These are phyloP conservation scores for Zelleria hepariella DNA, from an alignment of 2,888 invertebrate species.

Conservation along the genomic window DNA sequence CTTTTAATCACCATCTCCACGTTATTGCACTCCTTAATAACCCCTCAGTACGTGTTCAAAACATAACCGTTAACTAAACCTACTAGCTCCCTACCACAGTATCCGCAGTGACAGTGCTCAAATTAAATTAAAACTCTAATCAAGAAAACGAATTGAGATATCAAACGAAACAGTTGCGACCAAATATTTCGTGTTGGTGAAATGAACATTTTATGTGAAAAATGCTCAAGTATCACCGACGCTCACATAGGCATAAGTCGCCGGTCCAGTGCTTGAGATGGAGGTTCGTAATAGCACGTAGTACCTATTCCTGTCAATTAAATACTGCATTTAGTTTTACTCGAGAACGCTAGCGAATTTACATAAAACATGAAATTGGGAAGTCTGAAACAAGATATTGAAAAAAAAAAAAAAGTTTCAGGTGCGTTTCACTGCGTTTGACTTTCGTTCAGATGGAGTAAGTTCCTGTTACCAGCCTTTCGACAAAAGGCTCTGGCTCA, in stretches of 20 bases:
- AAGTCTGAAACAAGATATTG: too few relatives aligned
- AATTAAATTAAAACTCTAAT: not conserved
- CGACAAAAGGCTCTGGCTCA: too few relatives aligned
- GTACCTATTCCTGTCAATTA: not conserved
- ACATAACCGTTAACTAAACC: constrained; percentile 25
- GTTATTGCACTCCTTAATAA: constrained; percentile 17
- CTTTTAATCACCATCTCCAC: constrained; percentile 21
- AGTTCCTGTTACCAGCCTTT: too few relatives aligned
- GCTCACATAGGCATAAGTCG: constrained; percentile 65
- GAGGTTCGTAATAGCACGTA: constrained; percentile 41
- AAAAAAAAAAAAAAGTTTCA: too few relatives aligned
- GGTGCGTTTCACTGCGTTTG: too few relatives aligned
- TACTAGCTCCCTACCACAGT: constrained; percentile 20
- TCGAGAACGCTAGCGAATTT: too few relatives aligned
- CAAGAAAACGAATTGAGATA: not conserved
- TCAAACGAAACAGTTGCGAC: not conserved
- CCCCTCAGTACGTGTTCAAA: constrained; percentile 18
- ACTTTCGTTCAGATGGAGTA: too few relatives aligned
- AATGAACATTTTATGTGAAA: constrained; percentile 64
- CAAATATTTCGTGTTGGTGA: constrained; percentile 30
- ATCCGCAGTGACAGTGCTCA: constrained; percentile 1
- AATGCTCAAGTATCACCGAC: constrained; percentile 72
- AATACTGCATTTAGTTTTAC: too few relatives aligned
- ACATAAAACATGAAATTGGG: too few relatives aligned
- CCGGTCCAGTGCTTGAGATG: constrained; percentile 66